Conservation (phyloP, 1,140 invertebrate genomes). For the Fragariocoptes setiger region DNA sequence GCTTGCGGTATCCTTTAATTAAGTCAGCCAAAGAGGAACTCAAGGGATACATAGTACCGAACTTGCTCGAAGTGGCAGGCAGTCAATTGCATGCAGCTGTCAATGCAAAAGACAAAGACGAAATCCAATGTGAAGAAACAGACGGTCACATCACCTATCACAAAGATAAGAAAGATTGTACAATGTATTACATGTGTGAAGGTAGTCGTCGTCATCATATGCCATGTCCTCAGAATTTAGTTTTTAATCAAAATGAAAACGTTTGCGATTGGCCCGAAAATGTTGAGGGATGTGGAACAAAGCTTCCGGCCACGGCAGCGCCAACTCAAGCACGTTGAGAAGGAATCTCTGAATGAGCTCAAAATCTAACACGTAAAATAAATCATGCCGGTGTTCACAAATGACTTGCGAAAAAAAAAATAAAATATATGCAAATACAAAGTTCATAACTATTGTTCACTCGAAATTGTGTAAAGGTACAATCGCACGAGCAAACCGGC, state of each 20-base stretch:
- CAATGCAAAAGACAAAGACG: conserved; percentile 17
- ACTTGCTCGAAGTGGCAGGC: conserved; percentile 29
- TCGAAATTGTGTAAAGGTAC: no score
- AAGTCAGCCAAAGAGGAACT: conserved; percentile 55
- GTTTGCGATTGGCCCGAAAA: conserved; percentile 88
- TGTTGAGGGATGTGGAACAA: conserved; percentile 37
- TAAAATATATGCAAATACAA: no score
- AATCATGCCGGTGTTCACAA: no score
- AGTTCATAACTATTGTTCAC: no score
- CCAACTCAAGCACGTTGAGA: no score
- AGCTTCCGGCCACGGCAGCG: background rate
- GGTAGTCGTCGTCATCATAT: conserved; percentile 59
- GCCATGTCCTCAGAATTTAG: conserved; percentile 73
- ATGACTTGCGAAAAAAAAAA: no score
- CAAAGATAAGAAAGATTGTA: conserved; percentile 56
- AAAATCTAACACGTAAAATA: no score
- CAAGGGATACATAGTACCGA: conserved; percentile 41
- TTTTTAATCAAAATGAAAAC: conserved; percentile 68
- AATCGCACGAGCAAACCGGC: no score
- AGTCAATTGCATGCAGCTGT: background rate
- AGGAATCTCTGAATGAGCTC: no score
- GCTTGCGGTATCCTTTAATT: conserved; percentile 57
- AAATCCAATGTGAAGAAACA: conserved; percentile 59
- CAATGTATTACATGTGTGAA: conserved; percentile 80
- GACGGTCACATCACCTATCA: conserved; percentile 78